Evolutionary conservation across 2,113 vertebrate genomes (phyloP), one percentile per base, ranked within the genome.

Genomic region (Myotis brandtii): DNA sequence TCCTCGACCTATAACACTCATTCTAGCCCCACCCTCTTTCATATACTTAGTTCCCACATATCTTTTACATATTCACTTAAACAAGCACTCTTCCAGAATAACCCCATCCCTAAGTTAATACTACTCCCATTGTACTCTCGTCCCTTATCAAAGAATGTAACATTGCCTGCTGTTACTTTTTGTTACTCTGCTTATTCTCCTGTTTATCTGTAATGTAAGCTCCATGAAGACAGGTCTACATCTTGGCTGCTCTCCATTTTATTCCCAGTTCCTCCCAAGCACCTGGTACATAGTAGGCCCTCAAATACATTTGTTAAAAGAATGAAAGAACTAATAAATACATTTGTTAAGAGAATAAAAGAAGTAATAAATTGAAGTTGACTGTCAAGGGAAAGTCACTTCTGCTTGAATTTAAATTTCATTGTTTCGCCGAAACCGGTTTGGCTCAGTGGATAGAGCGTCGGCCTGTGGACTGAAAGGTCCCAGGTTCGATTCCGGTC

Each of bases 271-370:
- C 21, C 21, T 13, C 30, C 18, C 27, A 64, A 52, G 27, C 16
- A 50, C 37, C 70, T 62, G 13, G n/a, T 43, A 79, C 9, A 30
- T 77, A 21, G 37, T 40, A 77, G 3, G 9, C 50, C 10, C 50
- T 95, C 52, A 83, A 81, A 91, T 40, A 54, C 14, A 34, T 66
- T 37, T 73, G 34, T 50, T 27, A 37, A 72, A 95, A 66, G 75
- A 73, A 48, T 34, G 21, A 92, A 89, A 89, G 54, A 94, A 34
- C n/a, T 34, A 82, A 87, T 14, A 12, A 95, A 54, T 91, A 43
- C 43, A 43, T 43, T 43, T 43, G 43, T 43, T 43, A 8, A 43
- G 43, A 43, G 43, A 43, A 43, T 43, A 43, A 43, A 43, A 43
- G 43, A 43, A 43, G 43, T 43, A 43, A 43, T 43, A 43, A 43